Evolutionary conservation across 2,888 invertebrate species (phyloP), one percentile per base, ranked within the genome.

Genomic region (Antheraea yamamai): DNA sequence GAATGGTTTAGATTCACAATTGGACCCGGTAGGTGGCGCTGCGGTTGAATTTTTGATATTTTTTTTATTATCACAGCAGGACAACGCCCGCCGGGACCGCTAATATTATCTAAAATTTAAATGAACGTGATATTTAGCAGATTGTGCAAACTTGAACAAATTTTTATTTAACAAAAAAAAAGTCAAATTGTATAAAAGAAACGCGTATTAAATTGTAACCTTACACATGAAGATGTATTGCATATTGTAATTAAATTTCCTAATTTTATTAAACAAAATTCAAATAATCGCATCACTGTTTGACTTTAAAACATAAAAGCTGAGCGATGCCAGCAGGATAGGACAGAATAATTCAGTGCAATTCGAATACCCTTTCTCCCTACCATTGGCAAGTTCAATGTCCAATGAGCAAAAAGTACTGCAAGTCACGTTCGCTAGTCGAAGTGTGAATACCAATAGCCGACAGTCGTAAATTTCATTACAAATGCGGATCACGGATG

Each of bases 31-130:
- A n/a, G n/a, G n/a, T n/a, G n/a, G n/a, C n/a, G n/a, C n/a, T n/a
- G n/a, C n/a, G n/a, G n/a, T n/a, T n/a, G n/a, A n/a, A n/a, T n/a
- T n/a, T n/a, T n/a, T n/a, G n/a, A n/a, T n/a, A n/a, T n/a, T n/a
- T n/a, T n/a, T n/a, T n/a, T n/a, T n/a, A n/a, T n/a, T n/a, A n/a
- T n/a, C n/a, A n/a, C n/a, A n/a, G n/a, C n/a, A n/a, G n/a, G n/a
- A n/a, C n/a, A n/a, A n/a, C n/a, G n/a, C n/a, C n/a, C n/a, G n/a
- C n/a, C n/a, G n/a, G n/a, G n/a, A n/a, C n/a, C n/a, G n/a, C n/a
- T n/a, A n/a, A 61, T 61, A 61, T 61, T n/a, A n/a, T 61, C 58
- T 61, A 20, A n/a, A 61, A n/a, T 61, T n/a, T n/a, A 61, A 61
- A 61, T 8, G 7, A 61, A n/a, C 8, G 18, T n/a, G 10, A 23